Base-by-base conservation (phyloP, 37 sponge, comb jelly and placozoan genomes). In the Cladorhizidae sp. region DNA sequence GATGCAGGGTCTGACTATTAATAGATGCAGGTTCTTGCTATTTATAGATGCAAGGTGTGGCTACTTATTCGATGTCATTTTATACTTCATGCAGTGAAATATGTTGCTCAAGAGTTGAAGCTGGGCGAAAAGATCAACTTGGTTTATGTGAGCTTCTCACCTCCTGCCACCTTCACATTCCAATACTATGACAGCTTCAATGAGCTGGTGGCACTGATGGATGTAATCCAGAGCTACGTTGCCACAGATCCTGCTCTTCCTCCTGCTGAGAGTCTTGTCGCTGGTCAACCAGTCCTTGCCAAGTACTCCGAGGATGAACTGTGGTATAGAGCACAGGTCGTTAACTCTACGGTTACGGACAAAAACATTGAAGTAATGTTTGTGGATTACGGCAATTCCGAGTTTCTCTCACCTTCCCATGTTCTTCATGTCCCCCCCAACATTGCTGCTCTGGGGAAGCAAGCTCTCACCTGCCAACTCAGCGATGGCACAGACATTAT, bases 371-470 rank as follows among this genome's bases (percentile, higher is more conserved):
- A 61, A 23, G 94, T 89, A 0, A 45, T 64, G 36, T 94, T 85
- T 56, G 86, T 94, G 33, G 95, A 94, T 64, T 82, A 86, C 79
- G 93, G 93, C 9, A 89, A 82, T 36, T 40, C 64, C 8, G 93
- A 85, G 31, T 21, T 0, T 0, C 3, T 69, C 0, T 22, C 31
- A 23, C 6, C 26, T 21, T 26, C 80, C 28, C 23, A 54, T 1
- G 32, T 83, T 33, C 18, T 21, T 0, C 21, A 36, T 14, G 62
- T 92, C 11, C 23, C 80, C 15, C n/a, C 18, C 0, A 35, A 74
- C 25, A 84, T 85, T 42, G 7, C 58, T 23, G 32, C 21, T 8
- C 73, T 81, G 8, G 82, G 85, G 6, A 37, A 37, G 7, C 86
- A 84, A 49, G 86, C 90, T n/a, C 22, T 79, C 18, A 38, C 50